Evolutionary conservation across 2,113 vertebrate species (phyloP), one percentile per base, ranked within the genome.

Genomic region (Galemys pyrenaicus): DNA sequence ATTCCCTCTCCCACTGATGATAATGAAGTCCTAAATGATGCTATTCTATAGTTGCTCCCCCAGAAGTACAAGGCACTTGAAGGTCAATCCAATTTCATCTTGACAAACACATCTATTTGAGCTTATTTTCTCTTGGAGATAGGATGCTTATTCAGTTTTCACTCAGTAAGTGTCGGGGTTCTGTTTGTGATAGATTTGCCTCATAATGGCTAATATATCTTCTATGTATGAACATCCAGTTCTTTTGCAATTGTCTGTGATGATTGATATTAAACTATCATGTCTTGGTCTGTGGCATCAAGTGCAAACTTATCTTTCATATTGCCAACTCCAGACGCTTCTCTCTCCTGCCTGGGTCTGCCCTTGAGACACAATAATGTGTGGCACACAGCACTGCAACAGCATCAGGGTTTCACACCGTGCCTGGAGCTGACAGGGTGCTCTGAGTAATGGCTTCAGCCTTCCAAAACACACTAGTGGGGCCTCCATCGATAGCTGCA

Each of bases 181-280:
- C 35, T 54, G 30, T 93, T 81, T 80, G 78, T 87, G 91, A 96
- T 85, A 95, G 71, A 92, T 96, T 87, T 84, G 17, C 49, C 77
- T 85, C 84, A 70, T 94, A 87, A 95, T 49, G 24, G 84, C 15
- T 92, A 92, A 90, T 97, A 67, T 11, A 81, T 96, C 95, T 96
- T 93, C 54, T 79, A 2, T 41, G 77, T 85, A 67, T 94, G 71
- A 96, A 87, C 79, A 93, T 46, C 81, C 20, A 94, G 94, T 92
- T 94, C 84, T 96, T 82, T 92, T 44, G 19, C 87, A 92, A 87
- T 92, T 95, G 95, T 91, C 89, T 81, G 46, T 70, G 46, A 85
- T 96, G 96, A 96, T 70, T 94, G 87, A 96, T 97, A 95, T 64
- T 96, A 91, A 96, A 85, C 89, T 92, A 85, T 96, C 95, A 94